These are phyloP conservation scores for Helostoma temminkii DNA, from an alignment of 2,797 vertebrate species.

Conservation along the genomic window DNA sequence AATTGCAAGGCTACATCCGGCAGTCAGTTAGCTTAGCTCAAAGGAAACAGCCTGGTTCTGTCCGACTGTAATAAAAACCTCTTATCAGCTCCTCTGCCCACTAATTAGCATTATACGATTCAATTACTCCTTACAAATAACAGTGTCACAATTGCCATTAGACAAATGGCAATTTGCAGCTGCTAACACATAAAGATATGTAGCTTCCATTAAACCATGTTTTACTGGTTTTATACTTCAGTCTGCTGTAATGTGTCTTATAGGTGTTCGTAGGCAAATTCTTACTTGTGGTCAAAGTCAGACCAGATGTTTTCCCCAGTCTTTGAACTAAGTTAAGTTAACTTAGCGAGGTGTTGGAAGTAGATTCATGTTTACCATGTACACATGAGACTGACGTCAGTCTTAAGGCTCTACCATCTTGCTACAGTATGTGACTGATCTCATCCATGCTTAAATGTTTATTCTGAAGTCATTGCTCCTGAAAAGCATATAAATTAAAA, in stretches of 20 bases:
- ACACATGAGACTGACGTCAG: not conserved
- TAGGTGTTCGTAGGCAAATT: too few relatives aligned
- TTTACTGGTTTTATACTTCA: too few relatives aligned
- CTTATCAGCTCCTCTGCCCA: not conserved
- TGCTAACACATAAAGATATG: too few relatives aligned
- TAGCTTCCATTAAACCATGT: too few relatives aligned
- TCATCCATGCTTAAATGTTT: slow-evolving; percentile 9
- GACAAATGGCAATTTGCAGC: not conserved
- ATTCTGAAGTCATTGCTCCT: slow-evolving; percentile 36
- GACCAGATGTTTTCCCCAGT: too few relatives aligned
- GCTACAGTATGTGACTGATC: slow-evolving; percentile 11
- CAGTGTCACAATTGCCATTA: too few relatives aligned
- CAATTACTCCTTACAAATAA: not conserved
- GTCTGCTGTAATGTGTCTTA: not conserved
- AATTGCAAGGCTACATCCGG: not conserved
- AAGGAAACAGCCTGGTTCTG: not conserved
- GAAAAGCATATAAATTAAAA: slow-evolving; percentile 45
- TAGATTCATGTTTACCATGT: not conserved
- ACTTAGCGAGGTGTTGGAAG: not conserved
- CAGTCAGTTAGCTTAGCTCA: not conserved
- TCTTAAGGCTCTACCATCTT: not conserved
- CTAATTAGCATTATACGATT: not conserved
- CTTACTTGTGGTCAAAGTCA: not conserved
- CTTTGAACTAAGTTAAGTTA: not conserved
- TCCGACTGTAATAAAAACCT: too few relatives aligned